Percentiles rank a stretch among this genome's conserved stretches.
Conservation (phyloP, 2,888 invertebrate species). For the Ochlodes sylvanus region DNA sequence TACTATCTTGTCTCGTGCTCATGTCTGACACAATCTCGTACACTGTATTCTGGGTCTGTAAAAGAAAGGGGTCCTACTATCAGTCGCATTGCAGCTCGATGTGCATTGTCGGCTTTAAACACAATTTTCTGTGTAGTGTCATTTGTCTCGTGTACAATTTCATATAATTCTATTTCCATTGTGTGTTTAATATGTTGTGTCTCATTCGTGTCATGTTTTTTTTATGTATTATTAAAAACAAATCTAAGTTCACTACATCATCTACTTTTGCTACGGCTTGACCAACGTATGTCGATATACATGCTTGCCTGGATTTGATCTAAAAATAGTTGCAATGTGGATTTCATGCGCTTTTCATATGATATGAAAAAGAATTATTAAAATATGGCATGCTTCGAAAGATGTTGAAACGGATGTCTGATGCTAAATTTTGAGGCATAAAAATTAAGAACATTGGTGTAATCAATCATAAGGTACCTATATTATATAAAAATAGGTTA, state of each 20-base stretch:
- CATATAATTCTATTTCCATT: slow-evolving; percentile 43
- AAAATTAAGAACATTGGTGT: neutral
- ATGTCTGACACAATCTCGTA: slow-evolving; percentile 99
- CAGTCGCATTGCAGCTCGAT: slow-evolving; percentile 81
- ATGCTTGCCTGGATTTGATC: neutral
- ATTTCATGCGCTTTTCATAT: slow-evolving; percentile 51
- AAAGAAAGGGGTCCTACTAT: slow-evolving; percentile 84
- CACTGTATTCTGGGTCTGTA: slow-evolving; percentile 98
- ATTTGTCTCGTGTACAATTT: slow-evolving; percentile 41
- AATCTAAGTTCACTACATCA: slow-evolving; percentile 6
- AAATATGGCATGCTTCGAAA: slow-evolving; percentile 36
- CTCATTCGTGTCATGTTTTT: slow-evolving; percentile 3
- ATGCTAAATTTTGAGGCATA: neutral
- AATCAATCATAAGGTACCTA: neutral
- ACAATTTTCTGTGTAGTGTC: slow-evolving; percentile 56
- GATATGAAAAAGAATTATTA: slow-evolving; percentile 46
- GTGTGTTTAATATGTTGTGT: slow-evolving; percentile 43
- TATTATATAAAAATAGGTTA: neutral
- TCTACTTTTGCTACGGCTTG: slow-evolving; percentile 16
- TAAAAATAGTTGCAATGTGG: slow-evolving; percentile 26
- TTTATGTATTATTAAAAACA: slow-evolving; percentile 9
- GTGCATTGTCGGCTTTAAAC: slow-evolving; percentile 64
- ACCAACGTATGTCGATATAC: slow-evolving; percentile 11
- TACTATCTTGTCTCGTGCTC: slow-evolving; percentile 96
- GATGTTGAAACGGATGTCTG: neutral